Percentiles rank a stretch among this genome's conserved stretches.
Conservation (phyloP, 2,888 invertebrate species). For the Tholera decimalis region DNA sequence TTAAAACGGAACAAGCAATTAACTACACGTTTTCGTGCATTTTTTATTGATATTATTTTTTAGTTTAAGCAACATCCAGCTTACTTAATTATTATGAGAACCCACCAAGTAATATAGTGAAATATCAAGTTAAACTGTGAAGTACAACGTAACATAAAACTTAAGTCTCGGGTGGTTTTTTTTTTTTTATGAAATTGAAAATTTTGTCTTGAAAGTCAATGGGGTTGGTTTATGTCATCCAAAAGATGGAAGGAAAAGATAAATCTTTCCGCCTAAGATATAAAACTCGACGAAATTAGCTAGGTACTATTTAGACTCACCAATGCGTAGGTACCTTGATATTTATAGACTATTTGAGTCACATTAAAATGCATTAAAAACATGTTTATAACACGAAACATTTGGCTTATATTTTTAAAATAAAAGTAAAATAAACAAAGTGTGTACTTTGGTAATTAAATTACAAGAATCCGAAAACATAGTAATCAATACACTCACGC, state of each 20-base stretch:
- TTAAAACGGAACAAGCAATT: constrained; percentile 78
- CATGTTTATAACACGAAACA: no score
- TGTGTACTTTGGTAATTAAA: no score
- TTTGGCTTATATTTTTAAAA: no score
- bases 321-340: no score
- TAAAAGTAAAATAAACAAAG: no score
- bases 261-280: not conserved
- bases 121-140: not conserved
- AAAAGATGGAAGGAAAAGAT: not conserved
- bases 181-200: no score
- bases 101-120: not conserved
- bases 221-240: not conserved
- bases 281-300: not conserved
- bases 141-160: no score
- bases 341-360: no score
- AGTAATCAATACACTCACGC: no score
- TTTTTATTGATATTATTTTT: constrained; percentile 48
- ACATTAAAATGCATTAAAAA: no score
- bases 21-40: constrained; percentile 49
- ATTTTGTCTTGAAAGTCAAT: not conserved
- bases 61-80: constrained; percentile 22
- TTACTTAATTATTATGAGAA: constrained; percentile 18
- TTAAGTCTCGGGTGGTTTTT: no score
- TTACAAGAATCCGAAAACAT: no score
- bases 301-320: not conserved